Evolutionary conservation across 1,140 invertebrate species (phyloP), one percentile per base, ranked within the genome.

Genomic region (Leguminivora glycinivorella): DNA sequence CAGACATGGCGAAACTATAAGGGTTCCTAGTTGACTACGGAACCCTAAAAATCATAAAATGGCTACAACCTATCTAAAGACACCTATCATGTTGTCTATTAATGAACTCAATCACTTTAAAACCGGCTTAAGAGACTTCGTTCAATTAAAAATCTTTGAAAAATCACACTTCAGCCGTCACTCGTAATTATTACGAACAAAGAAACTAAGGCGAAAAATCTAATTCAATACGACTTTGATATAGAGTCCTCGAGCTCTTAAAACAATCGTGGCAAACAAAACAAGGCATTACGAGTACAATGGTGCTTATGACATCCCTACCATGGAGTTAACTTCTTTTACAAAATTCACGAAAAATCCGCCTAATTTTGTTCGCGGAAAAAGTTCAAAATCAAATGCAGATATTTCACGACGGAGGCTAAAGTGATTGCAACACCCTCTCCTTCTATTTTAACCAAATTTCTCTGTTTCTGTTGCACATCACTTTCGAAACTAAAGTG

Each of bases 211-310:
- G 26, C 58, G 58, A 29, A n/a, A 63, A 31, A 63, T 63, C 26
- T 63, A 63, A 63, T 63, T 63, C 26, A 63, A 29, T 63, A 63
- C 7, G 58, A 63, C 58, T 63, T 63, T 63, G 58, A 63, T 25
- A 34, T 63, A 63, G 58, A 31, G 58, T 29, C 25, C 58, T 63
- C 22, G 14, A 17, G 26, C 1, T 7, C 6, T 29, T 63, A 63
- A 63, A 63, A 63, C 58, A 63, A 34, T 63, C 58, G 4, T 12
- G n/a, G n/a, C 58, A 63, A 29, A 17, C 58, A 63, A 63, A 29
- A 17, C 58, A 63, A 63, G 58, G 58, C 26, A 63, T 63, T 60
- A 60, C 56, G 26, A 31, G 14, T 12, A 63, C 58, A 63, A 63
- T 63, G 58, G 25, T 29, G 25, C 56, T 60, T 60, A 14, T 25